These are phyloP conservation scores for Apostichopus californicus DNA, from an alignment of 35 echinoderm and acorn worm species.

Conservation along the genomic window DNA sequence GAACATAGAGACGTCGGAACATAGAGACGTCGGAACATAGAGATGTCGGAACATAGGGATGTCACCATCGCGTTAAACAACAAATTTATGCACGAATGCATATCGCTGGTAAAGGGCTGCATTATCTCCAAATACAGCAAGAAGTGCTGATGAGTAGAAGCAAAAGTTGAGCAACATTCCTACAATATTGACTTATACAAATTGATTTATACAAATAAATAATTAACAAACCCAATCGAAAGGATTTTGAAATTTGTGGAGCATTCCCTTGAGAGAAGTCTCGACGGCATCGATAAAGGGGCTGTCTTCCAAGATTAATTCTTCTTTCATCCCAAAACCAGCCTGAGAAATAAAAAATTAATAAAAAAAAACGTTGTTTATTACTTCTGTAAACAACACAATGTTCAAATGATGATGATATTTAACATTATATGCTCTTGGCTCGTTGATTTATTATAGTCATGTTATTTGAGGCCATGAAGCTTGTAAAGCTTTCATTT, in stretches of 20 bases:
- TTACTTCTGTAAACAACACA: not conserved
- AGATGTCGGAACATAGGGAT: too few species aligned
- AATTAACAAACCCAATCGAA: constrained; percentile 39
- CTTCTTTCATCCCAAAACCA: constrained; percentile 46
- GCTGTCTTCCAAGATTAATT: constrained; percentile 38
- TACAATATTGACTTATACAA: too few species aligned
- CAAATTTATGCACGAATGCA: too few species aligned
- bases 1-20: too few species aligned
- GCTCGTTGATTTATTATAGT: not conserved
- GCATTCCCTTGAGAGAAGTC: constrained; percentile 6
- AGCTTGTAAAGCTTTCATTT: not conserved
- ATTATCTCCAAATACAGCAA: too few species aligned
- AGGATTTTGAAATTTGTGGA: constrained; percentile 35
- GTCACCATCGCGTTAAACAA: too few species aligned
- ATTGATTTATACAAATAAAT: too few species aligned
- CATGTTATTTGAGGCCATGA: not conserved
- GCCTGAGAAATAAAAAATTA: constrained; percentile 8
- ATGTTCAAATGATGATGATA: not conserved
- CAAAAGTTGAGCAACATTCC: too few species aligned
- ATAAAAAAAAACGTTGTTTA: too few species aligned
- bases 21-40: too few species aligned
- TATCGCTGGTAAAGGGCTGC: too few species aligned
- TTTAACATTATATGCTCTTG: not conserved
- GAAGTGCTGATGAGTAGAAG: too few species aligned
- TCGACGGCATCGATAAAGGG: constrained; percentile 48